Conservation (phyloP, 2,888 invertebrate genomes). For the Aelia acuminata region DNA sequence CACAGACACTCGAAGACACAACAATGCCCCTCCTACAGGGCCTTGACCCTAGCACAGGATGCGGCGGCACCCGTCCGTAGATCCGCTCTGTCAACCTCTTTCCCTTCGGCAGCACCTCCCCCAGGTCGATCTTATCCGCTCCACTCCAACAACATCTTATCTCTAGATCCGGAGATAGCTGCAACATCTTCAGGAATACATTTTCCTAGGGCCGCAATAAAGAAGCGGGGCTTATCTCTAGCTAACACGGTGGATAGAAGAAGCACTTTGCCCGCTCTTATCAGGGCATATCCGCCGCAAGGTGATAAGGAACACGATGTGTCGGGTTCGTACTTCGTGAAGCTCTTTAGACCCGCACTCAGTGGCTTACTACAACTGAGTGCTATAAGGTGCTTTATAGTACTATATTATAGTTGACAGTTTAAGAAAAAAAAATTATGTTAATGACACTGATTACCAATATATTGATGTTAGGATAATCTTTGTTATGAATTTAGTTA, state of each 20-base stretch:
- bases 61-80: neutral
- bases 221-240: constrained; percentile 23
- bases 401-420: too few relatives aligned
- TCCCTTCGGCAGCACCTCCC: neutral
- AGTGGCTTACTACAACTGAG: too few relatives aligned
- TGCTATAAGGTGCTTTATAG: too few relatives aligned
- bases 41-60: constrained; percentile 3
- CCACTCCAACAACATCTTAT: neutral
- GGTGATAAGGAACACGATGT: neutral
- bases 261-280: constrained; percentile 1
- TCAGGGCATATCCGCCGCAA: neutral
- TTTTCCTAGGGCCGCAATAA: constrained; percentile 21
- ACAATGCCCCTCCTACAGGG: neutral
- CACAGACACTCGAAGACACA: too few relatives aligned
- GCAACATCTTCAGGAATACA: constrained; percentile 36
- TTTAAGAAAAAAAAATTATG: too few relatives aligned
- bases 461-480: too few relatives aligned
- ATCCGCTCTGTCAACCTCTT: constrained; percentile 29
- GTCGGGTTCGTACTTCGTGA: neutral
- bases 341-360: neutral
- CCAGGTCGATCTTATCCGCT: neutral
- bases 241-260: neutral
- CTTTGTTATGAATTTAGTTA: too few relatives aligned
- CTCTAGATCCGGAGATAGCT: constrained; percentile 18
- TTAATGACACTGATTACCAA: too few relatives aligned